Percentiles rank a stretch among this genome's conserved stretches.
Evolutionary conservation across 1,140 invertebrate species (phyloP).

Genomic region (Penaeus chinensis): DNA sequence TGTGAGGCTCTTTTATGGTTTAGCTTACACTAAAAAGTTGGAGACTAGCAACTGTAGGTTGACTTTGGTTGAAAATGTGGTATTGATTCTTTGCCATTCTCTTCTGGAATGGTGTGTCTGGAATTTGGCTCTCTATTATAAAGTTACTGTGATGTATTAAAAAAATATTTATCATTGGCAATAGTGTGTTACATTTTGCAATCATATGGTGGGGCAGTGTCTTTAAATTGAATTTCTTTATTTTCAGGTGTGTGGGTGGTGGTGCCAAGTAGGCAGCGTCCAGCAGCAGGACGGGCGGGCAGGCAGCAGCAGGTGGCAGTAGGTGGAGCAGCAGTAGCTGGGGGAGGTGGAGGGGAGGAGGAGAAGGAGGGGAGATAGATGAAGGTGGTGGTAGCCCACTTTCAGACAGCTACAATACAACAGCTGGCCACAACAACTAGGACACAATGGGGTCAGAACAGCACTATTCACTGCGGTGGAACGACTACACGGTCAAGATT

Average conservation of each 20-base stretch:
- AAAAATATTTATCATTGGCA: neutral
- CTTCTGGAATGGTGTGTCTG: no score
- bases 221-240: neutral
- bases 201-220: neutral
- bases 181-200: neutral
- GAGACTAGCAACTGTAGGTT: no score
- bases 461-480: conserved; percentile 82
- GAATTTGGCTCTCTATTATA: no score
- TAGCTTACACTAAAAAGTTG: no score
- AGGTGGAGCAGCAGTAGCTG: conserved; percentile 38
- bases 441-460: conserved; percentile 66
- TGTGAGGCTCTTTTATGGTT: no score
- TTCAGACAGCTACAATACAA: conserved; percentile 18
- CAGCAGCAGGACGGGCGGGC: conserved; percentile 49
- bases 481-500: conserved; percentile 80
- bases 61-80: no score
- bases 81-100: no score
- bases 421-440: conserved; percentile 27
- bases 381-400: conserved; percentile 48
- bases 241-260: conserved; percentile 59
- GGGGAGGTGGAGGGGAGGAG: conserved; percentile 52
- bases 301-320: conserved; percentile 55
- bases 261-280: conserved; percentile 57
- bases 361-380: conserved; percentile 55
- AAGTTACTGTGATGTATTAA: neutral